A percentile compares a stretch with the other conserved stretches of the same genome.
Evolutionary conservation across 2,113 vertebrate species (phyloP).

Genomic region (Speoplatyrhinus poulsoni): DNA sequence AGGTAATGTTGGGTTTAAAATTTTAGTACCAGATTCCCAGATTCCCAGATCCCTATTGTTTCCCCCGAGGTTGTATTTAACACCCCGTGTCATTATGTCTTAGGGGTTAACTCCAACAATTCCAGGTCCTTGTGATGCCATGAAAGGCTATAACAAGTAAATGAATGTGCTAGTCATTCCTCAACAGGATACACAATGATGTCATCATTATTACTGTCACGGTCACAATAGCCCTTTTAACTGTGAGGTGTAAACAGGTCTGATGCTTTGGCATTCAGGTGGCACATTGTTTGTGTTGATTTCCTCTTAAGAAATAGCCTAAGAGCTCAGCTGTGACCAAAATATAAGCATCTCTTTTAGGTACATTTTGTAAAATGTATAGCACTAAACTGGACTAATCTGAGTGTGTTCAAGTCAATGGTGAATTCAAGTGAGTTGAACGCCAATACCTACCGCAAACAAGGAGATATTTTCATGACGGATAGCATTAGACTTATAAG

Average conservation of each 20-base stretch:
- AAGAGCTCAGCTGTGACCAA: background rate
- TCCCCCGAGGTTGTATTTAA: too few relatives aligned
- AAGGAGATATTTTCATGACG: too few relatives aligned
- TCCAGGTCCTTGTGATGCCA: background rate
- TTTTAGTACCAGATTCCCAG: too few relatives aligned
- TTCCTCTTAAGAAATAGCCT: slow-evolving; percentile 26
- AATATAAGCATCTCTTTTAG: background rate
- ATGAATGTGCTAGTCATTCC: slow-evolving; percentile 7
- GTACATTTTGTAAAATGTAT: background rate
- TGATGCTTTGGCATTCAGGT: slow-evolving; percentile 27
- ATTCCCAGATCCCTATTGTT: too few relatives aligned
- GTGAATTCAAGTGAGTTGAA: too few relatives aligned
- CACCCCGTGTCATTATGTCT: too few relatives aligned
- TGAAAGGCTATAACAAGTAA: slow-evolving; percentile 8
- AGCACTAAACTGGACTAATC: too few relatives aligned
- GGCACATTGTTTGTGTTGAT: slow-evolving; percentile 16
- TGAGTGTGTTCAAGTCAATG: too few relatives aligned
- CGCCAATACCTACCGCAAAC: too few relatives aligned
- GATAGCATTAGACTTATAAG: too few relatives aligned
- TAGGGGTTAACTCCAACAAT: background rate
- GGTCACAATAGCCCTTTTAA: slow-evolving; percentile 32
- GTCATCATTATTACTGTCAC: slow-evolving; percentile 6
- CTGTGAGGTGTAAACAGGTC: slow-evolving; percentile 28
- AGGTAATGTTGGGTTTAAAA: too few relatives aligned
- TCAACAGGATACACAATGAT: slow-evolving; percentile 4